Conservation (phyloP, 30 jellyfish, hydroid and myxozoan genomes). For the Sanderia malayensis region DNA sequence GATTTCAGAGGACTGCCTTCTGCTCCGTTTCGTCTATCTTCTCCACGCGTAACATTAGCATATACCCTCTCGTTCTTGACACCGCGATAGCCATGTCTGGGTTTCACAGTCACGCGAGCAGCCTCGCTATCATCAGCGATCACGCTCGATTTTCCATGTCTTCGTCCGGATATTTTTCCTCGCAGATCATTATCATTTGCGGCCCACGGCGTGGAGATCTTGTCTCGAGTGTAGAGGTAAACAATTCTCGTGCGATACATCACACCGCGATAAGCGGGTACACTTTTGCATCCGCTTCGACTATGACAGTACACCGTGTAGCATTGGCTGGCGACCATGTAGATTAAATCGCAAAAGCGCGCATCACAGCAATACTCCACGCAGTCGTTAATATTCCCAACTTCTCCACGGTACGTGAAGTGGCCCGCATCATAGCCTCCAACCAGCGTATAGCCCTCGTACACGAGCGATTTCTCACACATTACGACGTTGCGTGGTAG, state of each 20-base stretch:
- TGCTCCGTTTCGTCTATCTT: too few species aligned
- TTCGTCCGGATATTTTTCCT: not conserved
- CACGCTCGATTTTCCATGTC: too few species aligned
- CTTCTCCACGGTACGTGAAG: constrained; percentile 73
- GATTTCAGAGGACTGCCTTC: too few species aligned
- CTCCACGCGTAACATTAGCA: too few species aligned
- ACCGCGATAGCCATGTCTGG: too few species aligned
- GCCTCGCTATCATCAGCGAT: too few species aligned
- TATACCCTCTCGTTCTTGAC: too few species aligned
- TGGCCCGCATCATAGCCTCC: constrained; percentile 99
- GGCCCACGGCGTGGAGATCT: constrained; percentile 38
- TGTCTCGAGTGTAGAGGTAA: constrained; percentile 73
- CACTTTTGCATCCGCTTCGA: constrained; percentile 68
- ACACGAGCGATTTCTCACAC: constrained; percentile 74
- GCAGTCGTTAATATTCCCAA: constrained; percentile 64
- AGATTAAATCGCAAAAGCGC: constrained; percentile 82
- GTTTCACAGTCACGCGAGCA: too few species aligned
- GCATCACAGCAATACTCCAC: constrained; percentile 86
- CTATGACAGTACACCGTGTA: constrained; percentile 84
- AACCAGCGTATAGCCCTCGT: constrained; percentile 72
- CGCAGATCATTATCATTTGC: constrained; percentile 37
- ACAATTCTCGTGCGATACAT: constrained; percentile 69
- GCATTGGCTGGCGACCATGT: constrained; percentile 68
- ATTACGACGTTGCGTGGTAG: constrained; percentile 39
- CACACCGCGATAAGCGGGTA: constrained; percentile 55